Evolutionary conservation across 2,888 invertebrate genomes (phyloP).

Genomic region (Caenorhabditis becei): DNA sequence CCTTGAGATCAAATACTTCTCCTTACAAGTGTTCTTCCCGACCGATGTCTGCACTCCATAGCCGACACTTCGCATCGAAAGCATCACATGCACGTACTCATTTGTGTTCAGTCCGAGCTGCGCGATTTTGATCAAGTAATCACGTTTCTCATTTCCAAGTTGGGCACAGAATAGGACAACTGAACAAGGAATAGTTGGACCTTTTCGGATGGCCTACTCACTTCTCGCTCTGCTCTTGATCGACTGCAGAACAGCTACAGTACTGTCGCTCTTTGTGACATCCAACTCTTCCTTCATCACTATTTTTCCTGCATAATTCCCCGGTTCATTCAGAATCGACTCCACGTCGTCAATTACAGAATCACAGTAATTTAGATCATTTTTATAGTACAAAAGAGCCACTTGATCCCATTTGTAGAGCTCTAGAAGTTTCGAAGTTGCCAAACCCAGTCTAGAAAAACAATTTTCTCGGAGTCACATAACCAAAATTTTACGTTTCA

Average conservation of each 20-base stretch:
- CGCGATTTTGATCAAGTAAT: conserved; percentile 40
- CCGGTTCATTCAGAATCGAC: conserved; percentile 39
- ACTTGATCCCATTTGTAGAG: conserved; percentile 50
- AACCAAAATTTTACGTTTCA: conserved; percentile 36
- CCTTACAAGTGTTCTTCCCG: conserved; percentile 21
- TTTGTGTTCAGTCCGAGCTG: conserved; percentile 22
- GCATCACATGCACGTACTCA: conserved; percentile 44
- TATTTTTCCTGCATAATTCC: conserved; percentile 9
- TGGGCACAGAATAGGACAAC: conserved; percentile 36
- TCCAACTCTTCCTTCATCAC: conserved; percentile 38
- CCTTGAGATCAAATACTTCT: background rate
- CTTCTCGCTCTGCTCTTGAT: conserved; percentile 36
- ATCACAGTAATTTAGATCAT: conserved; percentile 52
- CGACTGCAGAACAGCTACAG: background rate
- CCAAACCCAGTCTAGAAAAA: conserved; percentile 59
- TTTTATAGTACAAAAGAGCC: conserved; percentile 54
- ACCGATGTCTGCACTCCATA: conserved; percentile 37
- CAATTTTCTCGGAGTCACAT: too few species aligned
- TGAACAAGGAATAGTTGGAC: conserved; percentile 5
- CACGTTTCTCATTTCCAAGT: conserved; percentile 32
- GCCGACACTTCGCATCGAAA: conserved; percentile 49
- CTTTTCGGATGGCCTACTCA: conserved; percentile 8
- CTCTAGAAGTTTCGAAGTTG: conserved; percentile 47
- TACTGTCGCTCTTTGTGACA: background rate
- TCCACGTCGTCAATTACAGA: conserved; percentile 61